Percentiles rank a stretch among this genome's conserved stretches.
phyloP scores from a whole-genome alignment of 2,113 vertebrate species.

The Colistium nudipinnis region DNA sequence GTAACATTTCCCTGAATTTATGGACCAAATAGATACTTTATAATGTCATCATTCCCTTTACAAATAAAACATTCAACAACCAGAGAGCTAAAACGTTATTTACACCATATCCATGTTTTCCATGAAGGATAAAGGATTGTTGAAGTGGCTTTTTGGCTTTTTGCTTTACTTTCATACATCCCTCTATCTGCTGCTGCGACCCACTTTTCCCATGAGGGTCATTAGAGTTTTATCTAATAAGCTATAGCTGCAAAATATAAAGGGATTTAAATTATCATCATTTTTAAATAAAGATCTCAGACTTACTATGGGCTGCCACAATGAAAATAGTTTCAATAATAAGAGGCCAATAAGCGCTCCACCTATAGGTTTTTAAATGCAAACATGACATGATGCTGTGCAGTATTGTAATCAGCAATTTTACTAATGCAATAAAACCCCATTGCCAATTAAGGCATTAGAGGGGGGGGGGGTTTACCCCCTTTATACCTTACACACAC shows the following conservation, averaged over 20 bases:
- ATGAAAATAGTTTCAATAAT: conserved; percentile 11
- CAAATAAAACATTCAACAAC: no score
- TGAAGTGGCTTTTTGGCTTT: conserved; percentile 27
- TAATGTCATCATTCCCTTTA: no score
- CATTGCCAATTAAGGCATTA: conserved; percentile 64
- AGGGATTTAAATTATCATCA: conserved; percentile 29
- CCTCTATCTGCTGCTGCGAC: conserved; percentile 20
- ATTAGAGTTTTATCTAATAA: conserved; percentile 41
- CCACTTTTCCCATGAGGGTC: conserved; percentile 34
- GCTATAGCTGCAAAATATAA: conserved; percentile 20
- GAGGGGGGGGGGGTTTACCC: neutral
- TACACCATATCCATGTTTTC: neutral
- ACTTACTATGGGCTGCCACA: conserved; percentile 27
- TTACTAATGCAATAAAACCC: conserved; percentile 71
- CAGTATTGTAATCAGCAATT: conserved; percentile 68
- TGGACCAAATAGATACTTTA: no score
- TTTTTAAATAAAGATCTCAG: conserved; percentile 51
- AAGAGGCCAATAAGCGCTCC: conserved; percentile 29
- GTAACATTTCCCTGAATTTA: no score
- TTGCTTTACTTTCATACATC: conserved; percentile 7
- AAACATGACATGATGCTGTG: conserved; percentile 38
- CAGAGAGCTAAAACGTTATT: neutral
- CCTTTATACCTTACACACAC: neutral
- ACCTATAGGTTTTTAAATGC: conserved; percentile 35
- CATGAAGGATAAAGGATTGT: neutral